Percentiles rank a stretch among this genome's conserved stretches.
Evolutionary conservation across 92 coral and sea anemone species (phyloP).

Genomic region (Micromussa lordhowensis): DNA sequence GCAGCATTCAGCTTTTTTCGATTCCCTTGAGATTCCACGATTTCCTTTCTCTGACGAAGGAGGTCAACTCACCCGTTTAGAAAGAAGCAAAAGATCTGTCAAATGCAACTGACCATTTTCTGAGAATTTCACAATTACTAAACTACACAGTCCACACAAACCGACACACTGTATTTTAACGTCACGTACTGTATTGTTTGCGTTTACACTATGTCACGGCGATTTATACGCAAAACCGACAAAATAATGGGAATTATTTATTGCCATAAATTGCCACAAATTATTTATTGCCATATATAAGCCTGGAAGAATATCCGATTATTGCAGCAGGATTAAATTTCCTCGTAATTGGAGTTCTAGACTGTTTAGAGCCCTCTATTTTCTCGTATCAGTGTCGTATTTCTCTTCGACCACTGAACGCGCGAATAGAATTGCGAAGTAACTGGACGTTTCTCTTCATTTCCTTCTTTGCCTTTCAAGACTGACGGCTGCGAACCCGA

Average conservation of each 20-base stretch:
- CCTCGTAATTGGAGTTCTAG: not conserved
- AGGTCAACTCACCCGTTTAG: not conserved
- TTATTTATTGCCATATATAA: not conserved
- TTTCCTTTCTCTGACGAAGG: not conserved
- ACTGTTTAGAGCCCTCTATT: not conserved
- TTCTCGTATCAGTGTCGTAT: too few relatives aligned
- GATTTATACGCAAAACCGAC: conserved; percentile 10
- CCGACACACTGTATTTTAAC: not conserved
- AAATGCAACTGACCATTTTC: not conserved
- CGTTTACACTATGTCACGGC: conserved; percentile 7
- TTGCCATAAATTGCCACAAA: too few relatives aligned
- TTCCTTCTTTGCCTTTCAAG: too few relatives aligned
- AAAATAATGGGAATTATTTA: not conserved
- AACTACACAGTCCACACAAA: too few relatives aligned
- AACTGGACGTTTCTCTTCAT: too few relatives aligned
- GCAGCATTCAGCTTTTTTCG: conserved; percentile 20
- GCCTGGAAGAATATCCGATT: too few relatives aligned
- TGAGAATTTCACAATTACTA: not conserved
- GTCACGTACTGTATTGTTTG: not conserved
- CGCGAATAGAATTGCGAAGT: too few relatives aligned
- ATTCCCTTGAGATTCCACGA: conserved; percentile 3
- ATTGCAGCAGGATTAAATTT: not conserved
- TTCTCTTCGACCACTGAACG: too few relatives aligned
- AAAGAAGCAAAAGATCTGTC: not conserved
- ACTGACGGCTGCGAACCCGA: too few relatives aligned